phyloP scores from a whole-genome alignment of 2,888 invertebrate genomes.

The Aproaerema taeniolella region DNA sequence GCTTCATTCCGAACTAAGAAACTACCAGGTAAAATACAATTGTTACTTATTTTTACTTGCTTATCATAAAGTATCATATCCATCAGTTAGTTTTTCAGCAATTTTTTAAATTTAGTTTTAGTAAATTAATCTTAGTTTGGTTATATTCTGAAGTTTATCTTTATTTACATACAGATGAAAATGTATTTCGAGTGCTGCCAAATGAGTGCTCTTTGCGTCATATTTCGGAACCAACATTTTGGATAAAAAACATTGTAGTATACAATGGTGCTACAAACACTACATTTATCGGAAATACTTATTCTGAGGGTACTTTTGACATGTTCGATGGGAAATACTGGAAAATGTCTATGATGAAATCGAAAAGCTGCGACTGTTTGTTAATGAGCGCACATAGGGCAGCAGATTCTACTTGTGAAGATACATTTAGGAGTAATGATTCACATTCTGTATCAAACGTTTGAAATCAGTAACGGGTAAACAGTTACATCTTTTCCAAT shows the following conservation, averaged over 20 bases:
- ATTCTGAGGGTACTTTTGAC: slow-evolving; percentile 23
- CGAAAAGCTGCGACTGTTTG: too few relatives aligned
- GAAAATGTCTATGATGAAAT: slow-evolving; percentile 22
- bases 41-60: slow-evolving; percentile 1
- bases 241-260: slow-evolving; percentile 30
- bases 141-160: slow-evolving; percentile 17
- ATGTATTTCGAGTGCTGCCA: slow-evolving; percentile 43
- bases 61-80: slow-evolving; percentile 10
- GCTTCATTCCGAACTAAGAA: slow-evolving; percentile 98
- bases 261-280: slow-evolving; percentile 20
- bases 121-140: slow-evolving; percentile 5
- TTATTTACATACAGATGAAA: slow-evolving; percentile 48
- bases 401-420: too few relatives aligned
- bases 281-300: too few relatives aligned
- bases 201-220: slow-evolving; percentile 44
- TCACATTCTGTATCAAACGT: too few relatives aligned
- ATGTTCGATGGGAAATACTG: slow-evolving; percentile 25
- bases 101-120: slow-evolving; percentile 5
- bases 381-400: too few relatives aligned
- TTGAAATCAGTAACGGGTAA: too few relatives aligned
- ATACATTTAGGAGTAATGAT: too few relatives aligned
- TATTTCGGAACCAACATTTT: slow-evolving; percentile 35
- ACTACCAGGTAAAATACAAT: slow-evolving; percentile 87
- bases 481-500: too few relatives aligned
- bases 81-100: background rate